These are phyloP conservation scores for Drosophila lacteicornis DNA, from an alignment of 1,140 invertebrate species.

Conservation along the genomic window DNA sequence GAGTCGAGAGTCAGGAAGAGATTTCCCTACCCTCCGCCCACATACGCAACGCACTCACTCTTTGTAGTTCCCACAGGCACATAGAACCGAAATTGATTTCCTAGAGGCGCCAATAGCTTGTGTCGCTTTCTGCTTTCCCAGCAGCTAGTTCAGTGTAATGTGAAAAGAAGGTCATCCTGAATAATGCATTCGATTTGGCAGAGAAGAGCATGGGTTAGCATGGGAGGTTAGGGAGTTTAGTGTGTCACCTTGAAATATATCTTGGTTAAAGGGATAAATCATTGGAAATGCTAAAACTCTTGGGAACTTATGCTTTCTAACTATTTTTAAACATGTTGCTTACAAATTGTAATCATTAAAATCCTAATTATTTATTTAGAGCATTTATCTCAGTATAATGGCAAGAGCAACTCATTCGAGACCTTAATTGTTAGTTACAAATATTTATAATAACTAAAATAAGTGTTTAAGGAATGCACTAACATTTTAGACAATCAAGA, in stretches of 20 bases:
- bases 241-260: too few relatives aligned
- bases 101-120: slow-evolving; percentile 26
- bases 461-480: neutral
- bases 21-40: slow-evolving; percentile 32
- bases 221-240: neutral
- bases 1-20: slow-evolving; percentile 42
- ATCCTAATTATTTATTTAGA: too few relatives aligned
- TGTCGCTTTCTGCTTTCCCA: slow-evolving; percentile 56
- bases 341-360: too few relatives aligned
- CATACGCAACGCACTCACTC: slow-evolving; percentile 6
- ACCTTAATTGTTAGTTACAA: neutral
- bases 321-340: neutral
- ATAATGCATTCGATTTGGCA: slow-evolving; percentile 20
- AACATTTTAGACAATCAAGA: neutral
- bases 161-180: slow-evolving; percentile 37
- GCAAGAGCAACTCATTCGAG: too few relatives aligned
- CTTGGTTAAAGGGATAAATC: neutral
- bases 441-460: neutral
- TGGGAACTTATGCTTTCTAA: neutral
- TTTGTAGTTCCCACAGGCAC: slow-evolving; percentile 3
- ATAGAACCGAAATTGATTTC: slow-evolving; percentile 24
- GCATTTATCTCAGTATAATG: neutral
- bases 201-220: neutral
- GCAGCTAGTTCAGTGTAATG: slow-evolving; percentile 58
- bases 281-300: neutral